Percentiles rank a stretch among this genome's conserved stretches.
phyloP scores from a whole-genome alignment of 2,888 invertebrate species.

The Drosophila acutilabella region DNA sequence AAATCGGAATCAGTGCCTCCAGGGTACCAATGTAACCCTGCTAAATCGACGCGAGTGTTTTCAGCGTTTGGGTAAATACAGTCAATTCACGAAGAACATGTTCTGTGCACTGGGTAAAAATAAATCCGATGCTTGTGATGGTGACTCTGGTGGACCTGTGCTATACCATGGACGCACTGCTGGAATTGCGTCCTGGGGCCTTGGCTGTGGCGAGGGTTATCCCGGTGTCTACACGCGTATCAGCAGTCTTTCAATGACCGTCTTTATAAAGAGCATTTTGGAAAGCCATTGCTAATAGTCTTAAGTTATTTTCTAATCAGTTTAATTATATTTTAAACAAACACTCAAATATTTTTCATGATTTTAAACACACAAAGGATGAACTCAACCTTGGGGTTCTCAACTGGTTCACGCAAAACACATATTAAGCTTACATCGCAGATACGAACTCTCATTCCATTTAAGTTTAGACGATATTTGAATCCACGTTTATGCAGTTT shows the following conservation, averaged over 20 bases:
- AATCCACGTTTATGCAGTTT: background rate
- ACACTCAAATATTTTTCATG: too few relatives aligned
- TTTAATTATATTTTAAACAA: too few relatives aligned
- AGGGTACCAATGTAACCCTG: constrained; percentile 44
- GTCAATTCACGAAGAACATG: constrained; percentile 62
- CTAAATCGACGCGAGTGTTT: constrained; percentile 39
- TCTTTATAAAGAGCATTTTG: constrained; percentile 35
- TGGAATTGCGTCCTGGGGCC: constrained; percentile 89
- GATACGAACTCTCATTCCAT: too few relatives aligned
- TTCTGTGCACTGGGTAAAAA: constrained; percentile 66
- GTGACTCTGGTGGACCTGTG: constrained; percentile 81
- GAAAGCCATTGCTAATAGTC: constrained; percentile 21
- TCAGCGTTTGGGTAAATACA: background rate
- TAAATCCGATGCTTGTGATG: constrained; percentile 68
- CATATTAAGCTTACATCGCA: too few relatives aligned
- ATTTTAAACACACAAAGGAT: too few relatives aligned
- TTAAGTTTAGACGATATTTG: too few relatives aligned
- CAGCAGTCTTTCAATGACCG: constrained; percentile 39
- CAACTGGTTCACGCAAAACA: too few relatives aligned
- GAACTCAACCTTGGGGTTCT: too few relatives aligned
- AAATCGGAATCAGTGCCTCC: constrained; percentile 49
- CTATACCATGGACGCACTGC: constrained; percentile 60
- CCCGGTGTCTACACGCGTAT: constrained; percentile 92
- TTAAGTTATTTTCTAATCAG: background rate
- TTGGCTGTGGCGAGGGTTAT: constrained; percentile 85